Evolutionary conservation across 2,888 invertebrate genomes (phyloP).

Genomic region (Acrobasis suavella): DNA sequence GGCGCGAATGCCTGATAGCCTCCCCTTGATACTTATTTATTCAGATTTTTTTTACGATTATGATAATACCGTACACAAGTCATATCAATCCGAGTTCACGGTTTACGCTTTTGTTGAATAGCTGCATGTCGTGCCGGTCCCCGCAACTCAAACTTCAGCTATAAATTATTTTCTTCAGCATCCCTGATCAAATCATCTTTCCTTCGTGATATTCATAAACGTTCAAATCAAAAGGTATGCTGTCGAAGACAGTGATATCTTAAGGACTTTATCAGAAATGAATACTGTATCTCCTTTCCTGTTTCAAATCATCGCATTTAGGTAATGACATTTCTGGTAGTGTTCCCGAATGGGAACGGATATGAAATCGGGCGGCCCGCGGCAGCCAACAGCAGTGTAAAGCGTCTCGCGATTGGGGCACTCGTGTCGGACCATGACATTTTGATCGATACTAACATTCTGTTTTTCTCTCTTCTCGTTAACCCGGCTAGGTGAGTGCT

Average conservation of each 20-base stretch:
- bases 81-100: slow-evolving; percentile 71
- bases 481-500: slow-evolving; percentile 91
- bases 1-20: slow-evolving; percentile 83
- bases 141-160: slow-evolving; percentile 38
- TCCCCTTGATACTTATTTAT: slow-evolving; percentile 64
- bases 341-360: slow-evolving; percentile 15
- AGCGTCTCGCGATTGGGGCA: slow-evolving; percentile 66
- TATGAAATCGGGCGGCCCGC: slow-evolving; percentile 31
- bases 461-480: slow-evolving; percentile 88
- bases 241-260: slow-evolving; percentile 1
- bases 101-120: slow-evolving; percentile 69
- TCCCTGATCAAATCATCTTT: slow-evolving; percentile 6
- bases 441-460: slow-evolving; percentile 85
- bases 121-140: slow-evolving; percentile 68
- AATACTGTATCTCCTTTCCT: not conserved
- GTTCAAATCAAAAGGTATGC: slow-evolving; percentile 4
- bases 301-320: not conserved
- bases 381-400: slow-evolving; percentile 61
- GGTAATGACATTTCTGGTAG: slow-evolving; percentile 8
- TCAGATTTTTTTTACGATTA: slow-evolving; percentile 60
- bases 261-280: slow-evolving; percentile 20
- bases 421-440: slow-evolving; percentile 78
- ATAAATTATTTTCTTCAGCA: slow-evolving; percentile 30
- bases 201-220: slow-evolving; percentile 12
- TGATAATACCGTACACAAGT: slow-evolving; percentile 67